Evolutionary conservation across 2,797 vertebrate species (phyloP), one percentile per base, ranked within the genome.

Genomic region (Parambassis ranga): DNA sequence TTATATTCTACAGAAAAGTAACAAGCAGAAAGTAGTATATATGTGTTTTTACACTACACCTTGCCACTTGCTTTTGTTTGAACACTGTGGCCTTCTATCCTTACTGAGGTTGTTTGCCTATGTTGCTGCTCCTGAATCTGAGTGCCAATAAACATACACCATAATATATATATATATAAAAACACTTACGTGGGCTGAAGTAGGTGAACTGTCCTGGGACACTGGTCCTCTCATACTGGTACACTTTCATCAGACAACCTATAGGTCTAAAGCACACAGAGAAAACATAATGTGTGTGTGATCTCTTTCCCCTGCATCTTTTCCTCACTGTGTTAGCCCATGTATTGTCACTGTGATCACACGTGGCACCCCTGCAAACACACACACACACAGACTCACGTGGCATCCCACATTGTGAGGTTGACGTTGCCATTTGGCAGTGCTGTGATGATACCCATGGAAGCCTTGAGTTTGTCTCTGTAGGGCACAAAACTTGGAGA

Each of bases 371-470:
- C 23, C 16, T 26, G 31, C 36, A n/a, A n/a, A n/a, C n/a, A n/a
- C n/a, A n/a, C 27, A 10, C 10, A 28, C 20, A 43, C 28, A 15
- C 14, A 42, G 10, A 80, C 90, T 83, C 39, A 93, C 93, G 66
- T 84, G 35, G 48, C 51, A 4, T 77, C 87, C 89, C 92, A 94
- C 89, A 93, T 92, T 0, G 92, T 92, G 76, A 94, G 91, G 73
- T 90, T 90, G 7, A 81, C 90, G 3, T 89, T 86, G 18, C 91
- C 90, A 1, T 87, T 90, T 2, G 85, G 36, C 51, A 79, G 76
- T 0, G 65, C 66, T 3, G 83, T 69, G 58, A 92, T 46, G 7
- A 65, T 15, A 15, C 92, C 92, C 86, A 86, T 80, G 13, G 87
- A 89, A 36, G 80, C 65, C 47, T 73, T 92, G 35, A 93, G 4